Conservation (phyloP, 1,140 invertebrate genomes). For the Druon quercuslanigerum region DNA sequence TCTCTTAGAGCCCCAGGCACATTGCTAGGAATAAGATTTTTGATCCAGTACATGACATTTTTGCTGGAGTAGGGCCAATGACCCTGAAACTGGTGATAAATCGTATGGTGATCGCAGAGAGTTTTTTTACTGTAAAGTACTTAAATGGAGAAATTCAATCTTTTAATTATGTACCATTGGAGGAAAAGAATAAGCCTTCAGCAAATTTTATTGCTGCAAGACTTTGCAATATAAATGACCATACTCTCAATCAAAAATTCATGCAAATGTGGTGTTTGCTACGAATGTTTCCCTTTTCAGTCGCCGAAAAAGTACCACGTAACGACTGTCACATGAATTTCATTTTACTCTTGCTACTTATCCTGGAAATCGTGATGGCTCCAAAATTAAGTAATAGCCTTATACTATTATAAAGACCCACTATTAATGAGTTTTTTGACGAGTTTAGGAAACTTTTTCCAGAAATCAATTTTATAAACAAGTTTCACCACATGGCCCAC, state of each 20-base stretch:
- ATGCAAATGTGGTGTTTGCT: too few relatives aligned
- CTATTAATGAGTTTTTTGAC: too few relatives aligned
- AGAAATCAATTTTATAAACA: too few relatives aligned
- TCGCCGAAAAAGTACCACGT: constrained; percentile 35
- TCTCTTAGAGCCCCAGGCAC: constrained; percentile 24
- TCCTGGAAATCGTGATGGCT: constrained; percentile 28
- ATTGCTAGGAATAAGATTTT: too few relatives aligned
- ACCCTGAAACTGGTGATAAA: constrained; percentile 15
- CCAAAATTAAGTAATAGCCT: too few relatives aligned
- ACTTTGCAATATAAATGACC: too few relatives aligned
- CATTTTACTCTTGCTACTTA: constrained; percentile 8
- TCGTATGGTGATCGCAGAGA: neutral
- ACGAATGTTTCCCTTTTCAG: too few relatives aligned
- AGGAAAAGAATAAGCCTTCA: constrained; percentile 7
- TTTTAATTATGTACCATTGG: constrained; percentile 13
- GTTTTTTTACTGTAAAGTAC: constrained; percentile 1
- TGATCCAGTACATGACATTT: constrained; percentile 45
- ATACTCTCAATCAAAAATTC: too few relatives aligned
- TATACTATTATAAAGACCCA: too few relatives aligned
- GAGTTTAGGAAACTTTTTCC: too few relatives aligned
- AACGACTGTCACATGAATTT: constrained; percentile 28
- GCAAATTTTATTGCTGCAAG: neutral
- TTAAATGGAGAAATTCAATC: constrained; percentile 25
- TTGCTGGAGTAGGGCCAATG: constrained; percentile 26
- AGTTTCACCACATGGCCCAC: too few relatives aligned